Evolutionary conservation across 2,113 vertebrate species (phyloP).

Genomic region (Percina caprodes): DNA sequence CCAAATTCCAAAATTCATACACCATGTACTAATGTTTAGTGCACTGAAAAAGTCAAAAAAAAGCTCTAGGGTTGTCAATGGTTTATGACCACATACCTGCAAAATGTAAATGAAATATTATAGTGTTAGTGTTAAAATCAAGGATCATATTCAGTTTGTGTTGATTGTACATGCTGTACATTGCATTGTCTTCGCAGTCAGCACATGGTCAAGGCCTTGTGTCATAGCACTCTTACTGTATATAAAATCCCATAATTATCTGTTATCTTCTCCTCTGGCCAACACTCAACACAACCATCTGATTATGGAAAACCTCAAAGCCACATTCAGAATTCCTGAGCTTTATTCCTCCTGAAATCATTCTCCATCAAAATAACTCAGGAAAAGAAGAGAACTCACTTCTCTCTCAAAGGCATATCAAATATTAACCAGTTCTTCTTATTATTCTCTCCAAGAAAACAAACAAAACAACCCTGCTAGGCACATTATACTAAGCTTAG

Average conservation of each 20-base stretch:
- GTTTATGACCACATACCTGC: background rate
- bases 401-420: background rate
- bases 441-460: background rate
- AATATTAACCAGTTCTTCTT: background rate
- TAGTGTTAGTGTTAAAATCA: background rate
- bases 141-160: background rate
- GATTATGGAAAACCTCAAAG: conserved; percentile 36
- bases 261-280: conserved; percentile 33
- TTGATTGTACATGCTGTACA: background rate
- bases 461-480: background rate
- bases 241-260: conserved; percentile 25
- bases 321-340: conserved; percentile 3
- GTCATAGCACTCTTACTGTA: background rate
- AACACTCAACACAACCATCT: conserved; percentile 1
- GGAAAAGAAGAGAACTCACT: too few relatives aligned
- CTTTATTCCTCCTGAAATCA: background rate
- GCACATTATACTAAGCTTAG: background rate
- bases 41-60: too few relatives aligned
- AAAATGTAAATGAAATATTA: background rate
- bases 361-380: background rate
- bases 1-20: background rate
- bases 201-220: conserved; percentile 4
- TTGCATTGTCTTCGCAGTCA: background rate
- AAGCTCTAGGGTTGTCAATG: background rate
- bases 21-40: too few relatives aligned